These are phyloP conservation scores for Imbricaverruca yamaguchii DNA, from an alignment of 2,888 invertebrate species.

Conservation along the genomic window DNA sequence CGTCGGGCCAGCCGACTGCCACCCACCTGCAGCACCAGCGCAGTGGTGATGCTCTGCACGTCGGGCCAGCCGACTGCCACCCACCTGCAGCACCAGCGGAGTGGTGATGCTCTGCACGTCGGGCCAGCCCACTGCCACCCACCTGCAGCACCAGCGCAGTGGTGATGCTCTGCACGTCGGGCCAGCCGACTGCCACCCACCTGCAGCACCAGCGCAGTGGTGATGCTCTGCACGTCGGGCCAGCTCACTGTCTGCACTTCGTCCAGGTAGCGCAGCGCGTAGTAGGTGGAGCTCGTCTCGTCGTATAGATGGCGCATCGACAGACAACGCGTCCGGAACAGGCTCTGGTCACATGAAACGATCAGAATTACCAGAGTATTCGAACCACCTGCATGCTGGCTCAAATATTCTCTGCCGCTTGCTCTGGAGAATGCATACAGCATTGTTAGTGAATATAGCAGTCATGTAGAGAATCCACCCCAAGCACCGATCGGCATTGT, in stretches of 20 bases:
- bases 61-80: neutral
- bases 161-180: neutral
- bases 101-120: neutral
- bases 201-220: neutral
- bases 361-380: too few species aligned
- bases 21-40: neutral
- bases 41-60: neutral
- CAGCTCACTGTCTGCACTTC: neutral
- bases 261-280: constrained; percentile 7
- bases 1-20: neutral
- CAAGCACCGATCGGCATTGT: too few species aligned
- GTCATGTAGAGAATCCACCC: too few species aligned
- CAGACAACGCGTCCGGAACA: neutral
- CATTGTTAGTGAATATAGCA: too few species aligned
- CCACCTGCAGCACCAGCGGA: neutral
- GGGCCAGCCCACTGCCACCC: neutral
- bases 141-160: neutral
- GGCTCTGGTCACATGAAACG: neutral
- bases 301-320: neutral
- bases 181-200: neutral
- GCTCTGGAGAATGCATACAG: too few species aligned
- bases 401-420: too few species aligned
- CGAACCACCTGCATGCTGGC: too few species aligned
- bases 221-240: neutral
- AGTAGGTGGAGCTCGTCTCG: neutral